Evolutionary conservation across 2,113 vertebrate genomes (phyloP).

Genomic region (Taxidea taxus): DNA sequence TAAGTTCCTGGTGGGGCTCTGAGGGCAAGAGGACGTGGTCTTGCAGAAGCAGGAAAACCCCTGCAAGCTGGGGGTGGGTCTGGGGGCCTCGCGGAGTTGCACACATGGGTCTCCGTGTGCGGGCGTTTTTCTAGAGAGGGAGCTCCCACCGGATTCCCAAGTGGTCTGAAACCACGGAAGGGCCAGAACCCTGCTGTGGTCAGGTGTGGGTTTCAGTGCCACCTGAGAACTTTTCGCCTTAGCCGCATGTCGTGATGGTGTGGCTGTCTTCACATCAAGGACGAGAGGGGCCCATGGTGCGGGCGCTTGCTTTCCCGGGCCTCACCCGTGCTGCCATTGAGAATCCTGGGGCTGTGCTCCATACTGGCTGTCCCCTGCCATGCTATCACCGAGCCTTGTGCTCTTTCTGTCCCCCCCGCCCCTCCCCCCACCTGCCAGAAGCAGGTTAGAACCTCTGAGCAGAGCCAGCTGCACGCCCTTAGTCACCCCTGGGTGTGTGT

Average conservation of each 20-base stretch:
- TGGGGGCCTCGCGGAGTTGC: fast-evolving
- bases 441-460: background rate
- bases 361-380: background rate
- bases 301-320: background rate
- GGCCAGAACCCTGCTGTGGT: fast-evolving
- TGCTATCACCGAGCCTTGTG: background rate
- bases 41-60: background rate
- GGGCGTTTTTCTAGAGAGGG: background rate
- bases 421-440: background rate
- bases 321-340: background rate
- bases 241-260: fast-evolving
- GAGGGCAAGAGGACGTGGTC: background rate
- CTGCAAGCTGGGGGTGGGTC: no score
- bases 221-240: background rate
- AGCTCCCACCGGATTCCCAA: no score
- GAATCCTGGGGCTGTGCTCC: background rate
- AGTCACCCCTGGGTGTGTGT: background rate
- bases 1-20: background rate
- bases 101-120: background rate
- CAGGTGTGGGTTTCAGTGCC: background rate
- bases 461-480: background rate
- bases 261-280: background rate
- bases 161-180: background rate
- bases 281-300: background rate
- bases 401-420: background rate